Conservation (phyloP, 2,113 vertebrate species). For the Notarius quadriscutis region DNA sequence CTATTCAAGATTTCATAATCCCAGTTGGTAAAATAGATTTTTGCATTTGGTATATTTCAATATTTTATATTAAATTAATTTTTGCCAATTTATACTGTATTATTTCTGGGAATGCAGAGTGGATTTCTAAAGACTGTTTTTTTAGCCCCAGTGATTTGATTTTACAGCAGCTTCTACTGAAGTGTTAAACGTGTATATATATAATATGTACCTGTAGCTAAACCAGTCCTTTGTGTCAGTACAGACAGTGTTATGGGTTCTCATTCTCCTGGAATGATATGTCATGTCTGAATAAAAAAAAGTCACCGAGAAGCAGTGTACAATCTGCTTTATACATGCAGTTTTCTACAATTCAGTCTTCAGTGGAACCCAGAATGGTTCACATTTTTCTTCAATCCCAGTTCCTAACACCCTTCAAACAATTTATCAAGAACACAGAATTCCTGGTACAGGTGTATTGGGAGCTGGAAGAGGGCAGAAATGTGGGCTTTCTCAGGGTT, state of each 20-base stretch:
- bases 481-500: not conserved
- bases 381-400: not conserved
- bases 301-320: not conserved
- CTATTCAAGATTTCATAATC: constrained; percentile 8
- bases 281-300: not conserved
- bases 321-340: not conserved
- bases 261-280: not conserved
- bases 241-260: not conserved
- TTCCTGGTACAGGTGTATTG: not conserved
- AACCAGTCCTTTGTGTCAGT: not conserved
- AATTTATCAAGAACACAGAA: not conserved
- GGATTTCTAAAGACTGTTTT: constrained; percentile 1
- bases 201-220: not conserved
- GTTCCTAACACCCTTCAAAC: no score
- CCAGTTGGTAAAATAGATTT: constrained; percentile 3
- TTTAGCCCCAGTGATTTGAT: constrained; percentile 2
- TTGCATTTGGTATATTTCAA: not conserved
- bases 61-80: constrained; percentile 18
- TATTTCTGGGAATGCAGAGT: constrained; percentile 11
- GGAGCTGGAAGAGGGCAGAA: not conserved
- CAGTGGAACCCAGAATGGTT: not conserved
- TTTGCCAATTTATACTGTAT: not conserved
- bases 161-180: not conserved
- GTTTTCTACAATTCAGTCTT: not conserved
- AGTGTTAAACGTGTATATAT: not conserved